Conservation (phyloP, 2,113 vertebrate genomes). For the Sphaerodactylus townsendi region DNA sequence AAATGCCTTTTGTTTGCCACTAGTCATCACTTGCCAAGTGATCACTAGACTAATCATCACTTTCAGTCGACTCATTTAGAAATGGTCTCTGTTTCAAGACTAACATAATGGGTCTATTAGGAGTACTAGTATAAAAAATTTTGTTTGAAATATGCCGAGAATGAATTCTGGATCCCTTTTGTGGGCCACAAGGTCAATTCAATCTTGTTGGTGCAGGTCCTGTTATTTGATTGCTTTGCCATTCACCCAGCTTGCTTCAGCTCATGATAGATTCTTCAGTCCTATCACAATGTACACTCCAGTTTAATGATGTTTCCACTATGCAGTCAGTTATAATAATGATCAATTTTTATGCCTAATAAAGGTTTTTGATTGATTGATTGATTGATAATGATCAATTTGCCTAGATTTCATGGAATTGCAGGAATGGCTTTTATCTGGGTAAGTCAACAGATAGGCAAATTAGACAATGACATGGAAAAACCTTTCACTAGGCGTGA, state of each 20-base stretch:
- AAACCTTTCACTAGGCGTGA: too few species aligned
- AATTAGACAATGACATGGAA: neutral
- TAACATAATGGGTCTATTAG: neutral
- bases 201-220: neutral
- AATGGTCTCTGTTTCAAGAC: neutral
- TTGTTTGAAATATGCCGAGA: neutral
- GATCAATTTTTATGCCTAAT: too few species aligned
- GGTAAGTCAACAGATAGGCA: neutral
- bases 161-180: neutral
- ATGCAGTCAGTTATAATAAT: neutral
- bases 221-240: neutral
- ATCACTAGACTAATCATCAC: neutral
- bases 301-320: neutral
- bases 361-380: too few species aligned
- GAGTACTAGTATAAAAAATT: neutral
- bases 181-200: neutral
- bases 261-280: neutral
- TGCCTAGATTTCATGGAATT: neutral
- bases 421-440: neutral
- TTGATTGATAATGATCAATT: neutral
- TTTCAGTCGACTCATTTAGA: neutral
- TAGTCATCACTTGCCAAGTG: too few species aligned
- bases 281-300: neutral
- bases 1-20: neutral
- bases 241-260: neutral